Percentiles rank a stretch among this genome's conserved stretches.
Evolutionary conservation across 2,113 vertebrate species (phyloP).

Genomic region (Enhydra lutris): DNA sequence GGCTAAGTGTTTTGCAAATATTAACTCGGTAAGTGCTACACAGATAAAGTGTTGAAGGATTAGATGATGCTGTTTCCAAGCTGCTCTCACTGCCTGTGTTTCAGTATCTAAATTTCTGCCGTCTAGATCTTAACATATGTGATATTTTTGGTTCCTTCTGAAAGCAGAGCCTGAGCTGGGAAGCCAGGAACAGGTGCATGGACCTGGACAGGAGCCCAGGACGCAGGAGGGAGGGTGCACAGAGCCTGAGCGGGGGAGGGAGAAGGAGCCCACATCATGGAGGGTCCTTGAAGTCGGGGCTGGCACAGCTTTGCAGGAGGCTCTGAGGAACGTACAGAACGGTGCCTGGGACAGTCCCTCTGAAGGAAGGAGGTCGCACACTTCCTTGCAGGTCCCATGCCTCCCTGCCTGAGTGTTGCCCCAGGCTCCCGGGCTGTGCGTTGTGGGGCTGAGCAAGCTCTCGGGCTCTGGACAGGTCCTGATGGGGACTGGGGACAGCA

Average conservation of each 20-base stretch:
- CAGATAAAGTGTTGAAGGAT: neutral
- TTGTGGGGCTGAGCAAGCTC: neutral
- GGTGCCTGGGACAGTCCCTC: neutral
- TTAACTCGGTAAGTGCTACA: neutral
- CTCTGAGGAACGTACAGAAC: neutral
- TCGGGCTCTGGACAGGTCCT: neutral
- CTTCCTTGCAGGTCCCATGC: rapidly evolving
- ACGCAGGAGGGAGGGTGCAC: neutral
- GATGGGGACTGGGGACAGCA: neutral
- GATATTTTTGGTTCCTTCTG: neutral
- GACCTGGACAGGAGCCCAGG: neutral
- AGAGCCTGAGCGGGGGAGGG: neutral
- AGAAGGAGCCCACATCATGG: rapidly evolving
- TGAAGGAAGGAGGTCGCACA: neutral
- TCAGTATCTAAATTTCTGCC: neutral
- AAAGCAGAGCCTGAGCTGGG: neutral
- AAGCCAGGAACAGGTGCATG: neutral
- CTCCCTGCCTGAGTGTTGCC: neutral
- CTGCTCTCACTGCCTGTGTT: neutral
- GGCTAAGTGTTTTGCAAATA: neutral
- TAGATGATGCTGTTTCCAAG: neutral
- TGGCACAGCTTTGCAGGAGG: neutral
- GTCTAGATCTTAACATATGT: neutral
- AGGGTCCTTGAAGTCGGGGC: neutral
- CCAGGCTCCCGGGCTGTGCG: neutral